Evolutionary conservation across 2,113 vertebrate species (phyloP).

Genomic region (Rhineura floridana): DNA sequence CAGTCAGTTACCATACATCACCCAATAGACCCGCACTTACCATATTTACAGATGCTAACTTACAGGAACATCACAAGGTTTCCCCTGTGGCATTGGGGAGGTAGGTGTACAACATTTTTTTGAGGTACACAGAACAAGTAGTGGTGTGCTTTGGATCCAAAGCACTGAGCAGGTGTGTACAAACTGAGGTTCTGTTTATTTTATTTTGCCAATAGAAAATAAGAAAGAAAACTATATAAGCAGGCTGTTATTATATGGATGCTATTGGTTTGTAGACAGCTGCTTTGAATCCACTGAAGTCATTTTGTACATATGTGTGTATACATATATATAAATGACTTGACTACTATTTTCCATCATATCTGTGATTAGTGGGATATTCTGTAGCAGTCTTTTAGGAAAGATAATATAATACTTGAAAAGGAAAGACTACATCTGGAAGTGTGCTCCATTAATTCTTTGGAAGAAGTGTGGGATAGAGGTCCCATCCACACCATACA

Average conservation of each 20-base stretch:
- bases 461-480: background rate
- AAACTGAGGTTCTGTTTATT: background rate
- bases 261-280: background rate
- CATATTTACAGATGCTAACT: too few relatives aligned
- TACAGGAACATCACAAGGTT: too few relatives aligned
- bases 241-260: background rate
- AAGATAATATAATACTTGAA: background rate
- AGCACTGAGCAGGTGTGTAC: background rate
- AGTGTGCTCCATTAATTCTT: background rate
- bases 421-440: background rate
- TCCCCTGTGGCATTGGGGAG: background rate
- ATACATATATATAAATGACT: background rate
- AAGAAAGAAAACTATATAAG: too few relatives aligned
- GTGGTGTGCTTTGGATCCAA: background rate
- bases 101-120: too few relatives aligned
- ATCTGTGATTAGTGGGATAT: constrained; percentile 4
- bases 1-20: too few relatives aligned
- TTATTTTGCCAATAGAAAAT: too few relatives aligned
- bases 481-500: too few relatives aligned
- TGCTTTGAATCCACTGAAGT: background rate
- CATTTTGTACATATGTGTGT: background rate
- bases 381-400: background rate
- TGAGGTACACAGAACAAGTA: too few relatives aligned
- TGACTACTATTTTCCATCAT: constrained; percentile 25
- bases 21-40: too few relatives aligned